Evolutionary conservation across 2,888 invertebrate species (phyloP), one percentile per base, ranked within the genome.

Genomic region (Euclidia mi): DNA sequence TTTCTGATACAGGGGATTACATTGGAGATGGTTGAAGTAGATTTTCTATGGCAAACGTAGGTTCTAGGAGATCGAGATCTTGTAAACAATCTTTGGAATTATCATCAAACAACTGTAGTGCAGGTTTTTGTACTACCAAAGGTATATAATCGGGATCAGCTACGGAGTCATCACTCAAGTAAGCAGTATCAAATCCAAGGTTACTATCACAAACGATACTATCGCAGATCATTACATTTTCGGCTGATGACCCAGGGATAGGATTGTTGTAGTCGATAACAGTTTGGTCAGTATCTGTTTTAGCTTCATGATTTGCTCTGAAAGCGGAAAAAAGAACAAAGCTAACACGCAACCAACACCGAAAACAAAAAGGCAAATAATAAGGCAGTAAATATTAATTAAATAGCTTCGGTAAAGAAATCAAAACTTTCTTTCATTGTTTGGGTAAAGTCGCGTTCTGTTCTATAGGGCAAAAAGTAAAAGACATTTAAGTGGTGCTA

Each of bases 31-130:
- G 20, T 20, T 20, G 20, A 4, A 4, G 20, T 20, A 20, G 20
- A 20, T 20, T 20, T 3, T 20, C 20, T 3, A 44, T 44, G 29
- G 43, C 43, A 48, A 56, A 56, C 48, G 43, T 56, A 43, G 55
- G 43, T 56, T 48, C 55, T 55, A 55, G 48, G 48, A 55, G 55
- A 55, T 55, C 55, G 43, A 48, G 43, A 48, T 48, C 48, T 55
- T 55, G 43, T 48, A 48, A 56, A 43, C 29, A 56, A 48, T 38
- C 43, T 56, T 56, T 38, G 32, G 37, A 56, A 42, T 48, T 43
- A 35, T 50, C 42, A 56, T 48, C 34, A 52, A 52, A 46, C 12
- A 52, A n/a, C 45, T 45, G 45, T 40, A 40, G 52, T n/a, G 45
- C 31, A 48, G 37, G 29, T 48, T 56, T 48, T 35, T 50, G 42